phyloP scores from a whole-genome alignment of 2,888 invertebrate species.

The Busseola fusca region DNA sequence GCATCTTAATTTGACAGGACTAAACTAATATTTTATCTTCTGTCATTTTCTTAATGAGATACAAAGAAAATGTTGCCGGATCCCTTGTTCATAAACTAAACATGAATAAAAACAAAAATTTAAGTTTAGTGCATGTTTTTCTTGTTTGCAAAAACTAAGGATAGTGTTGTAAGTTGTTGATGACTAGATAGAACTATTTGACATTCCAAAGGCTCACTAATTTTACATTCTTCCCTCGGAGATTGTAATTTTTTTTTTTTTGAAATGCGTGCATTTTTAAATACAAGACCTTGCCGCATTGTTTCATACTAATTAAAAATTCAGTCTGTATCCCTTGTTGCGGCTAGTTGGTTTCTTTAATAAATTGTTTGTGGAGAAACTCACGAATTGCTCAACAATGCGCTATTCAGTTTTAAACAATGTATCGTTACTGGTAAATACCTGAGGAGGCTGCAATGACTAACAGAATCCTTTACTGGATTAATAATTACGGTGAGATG shows the following conservation, averaged over 20 bases:
- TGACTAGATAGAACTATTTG: neutral
- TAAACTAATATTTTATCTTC: no score
- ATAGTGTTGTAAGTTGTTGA: neutral
- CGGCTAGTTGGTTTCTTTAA: constrained; percentile 18
- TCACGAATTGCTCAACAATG: constrained; percentile 50
- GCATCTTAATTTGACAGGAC: no score
- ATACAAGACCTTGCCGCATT: constrained; percentile 14
- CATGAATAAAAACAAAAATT: no score
- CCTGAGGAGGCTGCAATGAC: constrained; percentile 13
- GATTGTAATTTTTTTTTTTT: neutral
- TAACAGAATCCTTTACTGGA: constrained; percentile 17
- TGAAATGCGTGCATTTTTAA: neutral
- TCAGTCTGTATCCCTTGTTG: constrained; percentile 20
- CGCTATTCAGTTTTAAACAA: constrained; percentile 52
- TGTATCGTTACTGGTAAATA: constrained; percentile 47
- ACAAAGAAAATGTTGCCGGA: no score
- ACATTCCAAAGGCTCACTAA: neutral
- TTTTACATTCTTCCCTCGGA: neutral
- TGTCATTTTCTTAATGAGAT: no score
- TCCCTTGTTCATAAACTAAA: no score
- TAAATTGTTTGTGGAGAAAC: constrained; percentile 35
- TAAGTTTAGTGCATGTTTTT: no score
- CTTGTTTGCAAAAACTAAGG: neutral
- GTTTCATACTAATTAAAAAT: constrained; percentile 36
- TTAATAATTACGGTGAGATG: constrained; percentile 47